phyloP scores from a whole-genome alignment of 1,140 invertebrate genomes.

The Eumeta japonica region DNA sequence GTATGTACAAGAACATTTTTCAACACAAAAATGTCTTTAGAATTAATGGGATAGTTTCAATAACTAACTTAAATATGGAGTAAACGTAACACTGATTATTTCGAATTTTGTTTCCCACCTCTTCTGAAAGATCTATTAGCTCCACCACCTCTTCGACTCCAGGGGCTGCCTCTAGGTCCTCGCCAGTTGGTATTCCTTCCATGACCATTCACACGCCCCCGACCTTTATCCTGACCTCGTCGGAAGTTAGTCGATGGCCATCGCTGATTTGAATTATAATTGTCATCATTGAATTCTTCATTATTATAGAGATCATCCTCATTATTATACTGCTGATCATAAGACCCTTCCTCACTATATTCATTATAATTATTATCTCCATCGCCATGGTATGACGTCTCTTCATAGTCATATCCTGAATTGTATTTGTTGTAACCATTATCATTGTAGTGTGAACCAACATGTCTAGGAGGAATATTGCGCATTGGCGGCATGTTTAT shows the following conservation, averaged over 20 bases:
- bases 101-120: constrained; percentile 35
- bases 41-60: too few species aligned
- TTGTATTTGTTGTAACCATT: constrained; percentile 45
- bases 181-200: constrained; percentile 26
- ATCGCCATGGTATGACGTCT: constrained; percentile 19
- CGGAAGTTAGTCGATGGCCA: too few species aligned
- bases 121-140: constrained; percentile 36
- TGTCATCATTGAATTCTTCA: constrained; percentile 21
- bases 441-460: constrained; percentile 25
- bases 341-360: constrained; percentile 26
- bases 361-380: constrained; percentile 15
- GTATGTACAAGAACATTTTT: too few species aligned
- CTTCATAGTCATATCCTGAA: constrained; percentile 28
- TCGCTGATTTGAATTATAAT: constrained; percentile 31
- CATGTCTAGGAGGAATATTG: constrained; percentile 6
- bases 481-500: constrained; percentile 3
- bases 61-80: too few species aligned
- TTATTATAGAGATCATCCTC: constrained; percentile 34
- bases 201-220: constrained; percentile 36
- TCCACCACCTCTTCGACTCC: constrained; percentile 27
- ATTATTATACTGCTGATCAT: constrained; percentile 39
- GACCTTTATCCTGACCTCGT: constrained; percentile 18
- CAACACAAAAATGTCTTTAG: too few species aligned
- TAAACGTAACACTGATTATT: too few species aligned
- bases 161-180: constrained; percentile 22